Base-by-base conservation (phyloP, 2,888 invertebrate species). In the Drosophila trichaetosa region DNA sequence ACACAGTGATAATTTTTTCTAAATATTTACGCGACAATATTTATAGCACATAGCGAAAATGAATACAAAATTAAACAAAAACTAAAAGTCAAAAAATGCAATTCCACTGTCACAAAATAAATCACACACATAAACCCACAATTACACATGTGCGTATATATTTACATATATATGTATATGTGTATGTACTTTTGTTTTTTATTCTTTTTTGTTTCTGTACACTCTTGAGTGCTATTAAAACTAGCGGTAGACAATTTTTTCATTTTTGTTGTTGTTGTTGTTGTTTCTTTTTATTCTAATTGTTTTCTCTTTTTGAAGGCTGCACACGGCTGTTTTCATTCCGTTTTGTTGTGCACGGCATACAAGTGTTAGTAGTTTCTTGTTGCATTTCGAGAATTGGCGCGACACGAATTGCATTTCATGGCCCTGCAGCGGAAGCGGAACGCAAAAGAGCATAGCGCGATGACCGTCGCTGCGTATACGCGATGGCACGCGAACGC, bases 401-500 rank as follows among this genome's bases (percentile, higher is more conserved):
- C 73, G 80, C 83, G 69, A 38, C 77, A 69, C 67, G 71, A 87
- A 76, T 71, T 76, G 69, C 61, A 74, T 81, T 88, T 89, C 73
- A 83, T 66, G 84, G 84, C 84, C 82, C 69, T 69, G 82, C 76
- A 73, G 74, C 86, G 88, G 89, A 86, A 89, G 89, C 85, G 65
- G 78, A 83, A 72, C 82, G 77, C 76, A 61, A 68, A 33, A 21
- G 56, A 38, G 72, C 74, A 61, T 57, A 29, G 63, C 70, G 63
- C 52, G 63, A 48, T 70, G 66, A 67, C 62, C 79, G 65, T 72
- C 69, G 87, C 64, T 77, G 89, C 89, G 89, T 87, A 87, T 85
- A 89, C 84, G 89, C 84, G 87, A 89, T 75, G 84, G 87, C 84
- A 87, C 82, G 89, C 89, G 87, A 83, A 67, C 80, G 69, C 69